Conservation (phyloP, 2,888 invertebrate genomes). For the Nephrotoma appendiculata region DNA sequence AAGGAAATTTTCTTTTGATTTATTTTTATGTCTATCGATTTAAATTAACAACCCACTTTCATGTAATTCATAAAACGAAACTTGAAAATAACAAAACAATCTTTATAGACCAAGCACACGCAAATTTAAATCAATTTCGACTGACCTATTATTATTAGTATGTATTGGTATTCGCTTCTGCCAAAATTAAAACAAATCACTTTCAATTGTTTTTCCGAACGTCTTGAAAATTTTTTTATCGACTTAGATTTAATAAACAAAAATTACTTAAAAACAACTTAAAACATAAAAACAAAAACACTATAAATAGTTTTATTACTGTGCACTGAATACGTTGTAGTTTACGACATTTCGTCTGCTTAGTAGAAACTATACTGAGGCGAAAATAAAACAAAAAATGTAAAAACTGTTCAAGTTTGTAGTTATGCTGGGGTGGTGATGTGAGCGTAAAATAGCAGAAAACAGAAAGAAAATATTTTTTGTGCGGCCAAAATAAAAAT, state of each 20-base stretch:
- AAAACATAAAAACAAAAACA: background rate
- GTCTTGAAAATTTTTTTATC: background rate
- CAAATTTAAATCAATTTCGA: background rate
- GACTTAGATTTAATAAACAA: background rate
- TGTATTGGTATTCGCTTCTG: no score
- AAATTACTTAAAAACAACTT: background rate
- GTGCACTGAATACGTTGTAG: background rate
- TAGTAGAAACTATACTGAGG: background rate
- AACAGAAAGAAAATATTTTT: background rate
- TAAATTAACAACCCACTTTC: background rate
- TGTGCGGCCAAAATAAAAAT: background rate
- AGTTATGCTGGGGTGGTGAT: background rate
- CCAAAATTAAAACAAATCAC: background rate
- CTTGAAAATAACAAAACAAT: background rate
- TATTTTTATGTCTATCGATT: background rate
- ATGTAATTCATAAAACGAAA: background rate
- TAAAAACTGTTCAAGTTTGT: background rate
- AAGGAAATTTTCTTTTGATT: background rate
- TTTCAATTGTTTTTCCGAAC: background rate
- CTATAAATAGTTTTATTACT: background rate
- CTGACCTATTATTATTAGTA: background rate
- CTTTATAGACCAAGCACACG: background rate
- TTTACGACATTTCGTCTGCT: background rate
- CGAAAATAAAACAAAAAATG: background rate
- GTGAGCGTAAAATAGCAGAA: background rate